These are phyloP conservation scores for Terrapene triunguis DNA, from an alignment of 2,113 vertebrate genomes.

Conservation along the genomic window DNA sequence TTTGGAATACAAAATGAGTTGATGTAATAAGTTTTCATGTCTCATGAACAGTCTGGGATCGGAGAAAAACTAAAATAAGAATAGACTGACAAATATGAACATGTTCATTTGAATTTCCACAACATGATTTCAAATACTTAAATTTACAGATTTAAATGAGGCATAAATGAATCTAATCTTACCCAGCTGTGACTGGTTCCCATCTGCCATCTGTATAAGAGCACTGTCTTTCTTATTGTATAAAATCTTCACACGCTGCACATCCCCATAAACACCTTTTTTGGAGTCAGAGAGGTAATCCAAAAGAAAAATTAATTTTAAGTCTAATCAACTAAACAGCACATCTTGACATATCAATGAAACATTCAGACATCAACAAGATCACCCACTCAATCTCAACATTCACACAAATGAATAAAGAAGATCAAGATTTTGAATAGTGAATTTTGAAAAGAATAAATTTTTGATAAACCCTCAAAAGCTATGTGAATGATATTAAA, in stretches of 20 bases:
- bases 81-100: not conserved
- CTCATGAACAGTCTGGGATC: not conserved
- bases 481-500: constrained; percentile 91
- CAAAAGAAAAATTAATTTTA: constrained; percentile 86
- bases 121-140: not conserved
- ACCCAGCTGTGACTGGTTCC: constrained; percentile 97
- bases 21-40: not conserved
- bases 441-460: constrained; percentile 89
- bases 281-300: constrained; percentile 87
- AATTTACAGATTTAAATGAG: not conserved
- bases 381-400: constrained; percentile 83
- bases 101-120: constrained; percentile 20
- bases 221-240: constrained; percentile 99
- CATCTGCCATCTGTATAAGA: constrained; percentile 97
- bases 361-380: constrained; percentile 87
- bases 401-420: constrained; percentile 89
- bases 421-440: constrained; percentile 89
- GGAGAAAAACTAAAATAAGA: not conserved
- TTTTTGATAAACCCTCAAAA: constrained; percentile 92
- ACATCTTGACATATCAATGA: constrained; percentile 85
- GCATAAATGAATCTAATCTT: constrained; percentile 75
- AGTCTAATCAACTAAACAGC: constrained; percentile 75
- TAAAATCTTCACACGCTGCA: constrained; percentile 98
- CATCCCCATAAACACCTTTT: constrained; percentile 97
- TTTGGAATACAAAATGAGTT: not conserved